Conservation (phyloP, 1,140 invertebrate species). For the Plectrocnemia conspersa region DNA sequence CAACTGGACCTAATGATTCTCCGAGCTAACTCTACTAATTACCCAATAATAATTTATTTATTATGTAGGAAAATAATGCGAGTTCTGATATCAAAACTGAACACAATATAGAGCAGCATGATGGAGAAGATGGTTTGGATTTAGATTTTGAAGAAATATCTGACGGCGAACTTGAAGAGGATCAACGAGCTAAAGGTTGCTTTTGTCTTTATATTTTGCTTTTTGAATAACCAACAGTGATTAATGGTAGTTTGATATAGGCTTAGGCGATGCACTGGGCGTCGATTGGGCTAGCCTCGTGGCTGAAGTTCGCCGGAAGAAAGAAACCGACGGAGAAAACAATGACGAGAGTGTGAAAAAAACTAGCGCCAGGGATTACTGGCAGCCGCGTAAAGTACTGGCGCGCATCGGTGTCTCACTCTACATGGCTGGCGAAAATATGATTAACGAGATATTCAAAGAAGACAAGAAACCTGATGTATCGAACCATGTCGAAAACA, state of each 20-base stretch:
- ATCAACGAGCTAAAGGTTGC: slow-evolving; percentile 42
- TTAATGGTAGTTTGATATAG: slow-evolving; percentile 43
- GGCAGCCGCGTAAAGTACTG: slow-evolving; percentile 68
- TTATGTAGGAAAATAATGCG: slow-evolving; percentile 17
- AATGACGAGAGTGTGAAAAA: slow-evolving; percentile 46
- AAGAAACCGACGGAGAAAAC: slow-evolving; percentile 43
- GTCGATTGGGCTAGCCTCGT: slow-evolving; percentile 88
- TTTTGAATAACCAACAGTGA: not conserved
- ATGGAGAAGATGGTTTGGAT: slow-evolving; percentile 67
- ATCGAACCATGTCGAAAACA: slow-evolving; percentile 29
- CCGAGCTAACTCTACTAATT: too few species aligned
- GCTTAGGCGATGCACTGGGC: slow-evolving; percentile 81
- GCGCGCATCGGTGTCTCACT: slow-evolving; percentile 67
- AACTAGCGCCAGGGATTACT: slow-evolving; percentile 63
- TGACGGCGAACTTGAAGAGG: slow-evolving; percentile 81
- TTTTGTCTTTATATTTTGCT: not conserved
- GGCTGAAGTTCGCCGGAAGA: slow-evolving; percentile 64
- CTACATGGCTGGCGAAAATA: slow-evolving; percentile 61
- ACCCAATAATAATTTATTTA: too few species aligned
- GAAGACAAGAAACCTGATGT: slow-evolving; percentile 40
- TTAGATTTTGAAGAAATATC: slow-evolving; percentile 87
- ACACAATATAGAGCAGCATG: slow-evolving; percentile 42
- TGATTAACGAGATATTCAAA: slow-evolving; percentile 56
- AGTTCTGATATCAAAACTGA: slow-evolving; percentile 41
- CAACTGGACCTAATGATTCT: too few species aligned